Evolutionary conservation across 2,113 vertebrate species (phyloP).

Genomic region (Cyanistes caeruleus): DNA sequence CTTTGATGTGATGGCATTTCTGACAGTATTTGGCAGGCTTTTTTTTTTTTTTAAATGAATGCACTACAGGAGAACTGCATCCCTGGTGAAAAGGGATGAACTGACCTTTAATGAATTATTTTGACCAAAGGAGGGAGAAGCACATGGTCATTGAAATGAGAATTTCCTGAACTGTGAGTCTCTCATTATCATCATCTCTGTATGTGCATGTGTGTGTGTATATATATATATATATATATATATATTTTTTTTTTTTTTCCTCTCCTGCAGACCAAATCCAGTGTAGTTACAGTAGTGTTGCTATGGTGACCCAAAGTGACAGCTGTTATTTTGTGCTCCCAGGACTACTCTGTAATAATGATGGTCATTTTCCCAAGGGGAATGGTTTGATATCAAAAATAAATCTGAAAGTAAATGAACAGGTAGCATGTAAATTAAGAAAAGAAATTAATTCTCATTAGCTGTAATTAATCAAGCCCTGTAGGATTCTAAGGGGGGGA

Average conservation of each 20-base stretch:
- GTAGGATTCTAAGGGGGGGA: not conserved
- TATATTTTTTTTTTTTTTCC: not conserved
- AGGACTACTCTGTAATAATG: constrained; percentile 60
- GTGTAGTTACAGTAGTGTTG: constrained; percentile 79
- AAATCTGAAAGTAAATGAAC: constrained; percentile 36
- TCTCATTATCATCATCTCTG: not conserved
- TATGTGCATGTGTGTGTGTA: fast-evolving
- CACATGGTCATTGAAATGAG: not conserved
- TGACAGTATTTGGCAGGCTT: not conserved
- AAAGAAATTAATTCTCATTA: constrained; percentile 59
- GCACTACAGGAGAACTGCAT: not conserved
- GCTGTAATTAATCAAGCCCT: constrained; percentile 53
- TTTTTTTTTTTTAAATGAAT: not conserved
- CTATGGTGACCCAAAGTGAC: constrained; percentile 80
- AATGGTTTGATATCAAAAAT: constrained; percentile 42
- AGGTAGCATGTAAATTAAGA: constrained; percentile 42
- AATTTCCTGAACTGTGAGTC: not conserved
- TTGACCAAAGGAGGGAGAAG: not conserved
- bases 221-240: not conserved
- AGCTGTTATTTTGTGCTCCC: constrained; percentile 76
- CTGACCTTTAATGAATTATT: not conserved
- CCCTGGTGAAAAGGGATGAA: not conserved
- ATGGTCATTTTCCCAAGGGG: constrained; percentile 45
- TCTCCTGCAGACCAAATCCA: constrained; percentile 21
- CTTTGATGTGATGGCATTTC: not conserved